These are phyloP conservation scores for Drosophila arizonae DNA, from an alignment of 1,140 invertebrate species.

Conservation along the genomic window DNA sequence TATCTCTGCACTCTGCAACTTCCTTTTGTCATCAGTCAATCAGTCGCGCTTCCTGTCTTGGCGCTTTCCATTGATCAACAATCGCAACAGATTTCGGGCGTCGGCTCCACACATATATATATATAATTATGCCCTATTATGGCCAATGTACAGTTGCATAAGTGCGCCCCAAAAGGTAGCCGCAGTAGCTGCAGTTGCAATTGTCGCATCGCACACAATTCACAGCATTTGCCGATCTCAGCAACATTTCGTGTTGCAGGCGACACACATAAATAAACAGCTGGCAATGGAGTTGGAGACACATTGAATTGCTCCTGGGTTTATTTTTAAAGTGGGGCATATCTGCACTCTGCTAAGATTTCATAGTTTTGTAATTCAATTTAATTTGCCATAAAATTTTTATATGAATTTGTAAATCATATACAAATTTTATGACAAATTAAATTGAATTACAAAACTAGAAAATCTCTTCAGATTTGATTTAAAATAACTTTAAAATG, in stretches of 20 bases:
- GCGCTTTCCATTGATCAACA: conserved; percentile 20
- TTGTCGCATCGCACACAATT: conserved; percentile 14
- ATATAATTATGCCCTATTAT: conserved; percentile 65
- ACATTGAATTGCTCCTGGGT: conserved; percentile 14
- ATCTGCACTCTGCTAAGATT: not conserved
- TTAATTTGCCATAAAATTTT: not conserved
- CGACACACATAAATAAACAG: conserved; percentile 72
- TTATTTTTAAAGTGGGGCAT: not conserved
- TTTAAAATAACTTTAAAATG: no score
- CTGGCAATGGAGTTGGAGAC: conserved; percentile 54
- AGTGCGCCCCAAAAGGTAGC: conserved; percentile 67
- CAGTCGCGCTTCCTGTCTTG: conserved; percentile 44
- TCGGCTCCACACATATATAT: conserved; percentile 34
- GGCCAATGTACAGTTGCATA: conserved; percentile 61
- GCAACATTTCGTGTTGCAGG: conserved; percentile 64
- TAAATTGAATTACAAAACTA: no score
- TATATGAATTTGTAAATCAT: not conserved
- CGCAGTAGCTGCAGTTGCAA: conserved; percentile 12
- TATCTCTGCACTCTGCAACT: conserved; percentile 20
- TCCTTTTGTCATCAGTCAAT: conserved; percentile 27
- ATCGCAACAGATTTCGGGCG: conserved; percentile 38
- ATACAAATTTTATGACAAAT: not conserved
- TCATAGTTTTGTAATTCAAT: not conserved
- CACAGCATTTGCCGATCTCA: conserved; percentile 46
- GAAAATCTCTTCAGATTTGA: no score